Evolutionary conservation across 2,797 vertebrate genomes (phyloP).

Genomic region (Pogonophryne albipinna): DNA sequence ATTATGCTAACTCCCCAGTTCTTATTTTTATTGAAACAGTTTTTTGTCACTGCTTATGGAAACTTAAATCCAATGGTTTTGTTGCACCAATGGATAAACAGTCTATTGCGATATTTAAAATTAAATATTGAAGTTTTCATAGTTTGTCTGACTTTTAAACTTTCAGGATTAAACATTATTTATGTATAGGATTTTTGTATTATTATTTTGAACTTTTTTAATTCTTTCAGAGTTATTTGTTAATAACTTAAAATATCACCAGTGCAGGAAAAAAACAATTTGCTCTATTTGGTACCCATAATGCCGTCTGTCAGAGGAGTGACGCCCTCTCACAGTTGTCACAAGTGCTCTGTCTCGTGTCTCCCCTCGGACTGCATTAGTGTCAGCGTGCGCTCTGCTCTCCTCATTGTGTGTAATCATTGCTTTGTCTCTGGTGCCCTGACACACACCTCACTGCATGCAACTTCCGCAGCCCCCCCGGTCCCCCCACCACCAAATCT

Average conservation of each 20-base stretch:
- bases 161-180: background rate
- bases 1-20: background rate
- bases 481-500: constrained; percentile 76
- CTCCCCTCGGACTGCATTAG: constrained; percentile 83
- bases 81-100: background rate
- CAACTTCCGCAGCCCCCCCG: constrained; percentile 78
- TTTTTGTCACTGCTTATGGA: background rate
- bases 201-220: constrained; percentile 1
- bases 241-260: constrained; percentile 24
- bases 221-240: background rate
- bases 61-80: background rate
- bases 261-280: constrained; percentile 11
- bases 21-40: background rate
- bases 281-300: constrained; percentile 65
- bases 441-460: constrained; percentile 85
- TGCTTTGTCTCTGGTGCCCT: constrained; percentile 81
- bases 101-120: background rate
- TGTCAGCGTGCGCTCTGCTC: constrained; percentile 78
- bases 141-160: background rate
- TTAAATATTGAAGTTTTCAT: background rate
- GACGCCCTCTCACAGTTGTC: constrained; percentile 83
- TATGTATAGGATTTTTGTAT: background rate
- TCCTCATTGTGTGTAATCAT: constrained; percentile 82
- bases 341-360: constrained; percentile 79
- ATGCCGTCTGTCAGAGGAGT: constrained; percentile 72